Conservation (phyloP, 2,797 vertebrate genomes). For the Macropus fuliginosus region DNA sequence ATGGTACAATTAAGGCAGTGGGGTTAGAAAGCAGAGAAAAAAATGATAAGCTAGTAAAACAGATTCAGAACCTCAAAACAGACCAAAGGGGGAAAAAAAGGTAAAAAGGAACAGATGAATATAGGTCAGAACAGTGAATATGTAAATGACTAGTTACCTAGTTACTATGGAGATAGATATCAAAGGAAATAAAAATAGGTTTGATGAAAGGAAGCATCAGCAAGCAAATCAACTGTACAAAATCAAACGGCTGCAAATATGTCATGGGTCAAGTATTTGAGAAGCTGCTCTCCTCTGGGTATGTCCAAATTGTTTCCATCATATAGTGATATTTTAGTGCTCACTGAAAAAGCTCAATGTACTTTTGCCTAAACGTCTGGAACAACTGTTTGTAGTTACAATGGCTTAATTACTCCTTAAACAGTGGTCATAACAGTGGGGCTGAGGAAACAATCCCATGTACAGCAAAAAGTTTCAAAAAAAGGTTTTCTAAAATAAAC, state of each 20-base stretch:
- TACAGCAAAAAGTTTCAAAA: not conserved
- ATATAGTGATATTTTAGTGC: not conserved
- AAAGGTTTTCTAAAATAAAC: not conserved
- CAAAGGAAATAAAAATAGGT: constrained; percentile 5
- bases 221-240: not conserved
- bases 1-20: not conserved
- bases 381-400: not conserved
- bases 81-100: not conserved
- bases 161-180: constrained; percentile 9
- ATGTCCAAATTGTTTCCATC: not conserved
- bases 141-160: constrained; percentile 1
- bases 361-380: not conserved
- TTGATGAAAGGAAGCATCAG: constrained; percentile 26
- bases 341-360: not conserved
- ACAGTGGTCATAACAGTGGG: not conserved
- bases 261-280: not conserved
- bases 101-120: not conserved
- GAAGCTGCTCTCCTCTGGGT: not conserved
- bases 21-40: not conserved
- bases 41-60: not conserved
- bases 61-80: not conserved
- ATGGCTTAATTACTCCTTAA: not conserved
- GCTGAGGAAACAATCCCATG: not conserved
- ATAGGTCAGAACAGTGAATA: not conserved
- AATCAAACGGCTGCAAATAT: not conserved